Conservation (phyloP, 2,888 invertebrate species). For the Xylota sylvarum region DNA sequence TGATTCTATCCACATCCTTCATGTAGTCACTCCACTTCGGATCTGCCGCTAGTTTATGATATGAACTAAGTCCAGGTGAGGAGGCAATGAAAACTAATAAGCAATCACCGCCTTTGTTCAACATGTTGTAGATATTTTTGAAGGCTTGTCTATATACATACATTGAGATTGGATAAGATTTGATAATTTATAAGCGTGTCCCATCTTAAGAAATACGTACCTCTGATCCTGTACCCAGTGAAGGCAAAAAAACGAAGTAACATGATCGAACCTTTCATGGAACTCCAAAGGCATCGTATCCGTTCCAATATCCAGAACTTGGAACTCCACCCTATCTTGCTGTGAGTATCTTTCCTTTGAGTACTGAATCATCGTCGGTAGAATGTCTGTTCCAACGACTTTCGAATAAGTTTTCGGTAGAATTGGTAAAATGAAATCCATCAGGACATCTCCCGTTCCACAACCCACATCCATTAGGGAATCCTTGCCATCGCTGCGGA, state of each 20-base stretch:
- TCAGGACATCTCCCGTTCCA: constrained; percentile 90
- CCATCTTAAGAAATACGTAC: constrained; percentile 86
- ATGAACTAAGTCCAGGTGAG: constrained; percentile 89
- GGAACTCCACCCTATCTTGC: constrained; percentile 83
- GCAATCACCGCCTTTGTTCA: constrained; percentile 89
- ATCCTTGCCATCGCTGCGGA: constrained; percentile 86
- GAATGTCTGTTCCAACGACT: constrained; percentile 89
- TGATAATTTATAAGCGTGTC: too few species aligned
- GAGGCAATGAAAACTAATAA: constrained; percentile 89
- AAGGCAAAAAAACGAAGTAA: constrained; percentile 91
- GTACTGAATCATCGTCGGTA: constrained; percentile 89
- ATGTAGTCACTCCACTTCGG: constrained; percentile 88
- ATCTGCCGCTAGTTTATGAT: constrained; percentile 86
- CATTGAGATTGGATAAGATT: too few species aligned
- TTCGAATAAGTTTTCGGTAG: constrained; percentile 86
- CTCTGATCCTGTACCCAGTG: constrained; percentile 92
- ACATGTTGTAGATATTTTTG: constrained; percentile 88
- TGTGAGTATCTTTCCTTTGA: constrained; percentile 86
- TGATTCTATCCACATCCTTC: constrained; percentile 88
- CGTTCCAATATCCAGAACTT: constrained; percentile 86
- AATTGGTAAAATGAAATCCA: constrained; percentile 87
- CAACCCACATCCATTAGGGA: constrained; percentile 90
- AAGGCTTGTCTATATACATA: constrained; percentile 87
- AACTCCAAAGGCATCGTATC: constrained; percentile 85
- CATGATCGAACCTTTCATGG: constrained; percentile 87